phyloP scores from a whole-genome alignment of 2,797 vertebrate species.

The Cossypha heuglini region DNA sequence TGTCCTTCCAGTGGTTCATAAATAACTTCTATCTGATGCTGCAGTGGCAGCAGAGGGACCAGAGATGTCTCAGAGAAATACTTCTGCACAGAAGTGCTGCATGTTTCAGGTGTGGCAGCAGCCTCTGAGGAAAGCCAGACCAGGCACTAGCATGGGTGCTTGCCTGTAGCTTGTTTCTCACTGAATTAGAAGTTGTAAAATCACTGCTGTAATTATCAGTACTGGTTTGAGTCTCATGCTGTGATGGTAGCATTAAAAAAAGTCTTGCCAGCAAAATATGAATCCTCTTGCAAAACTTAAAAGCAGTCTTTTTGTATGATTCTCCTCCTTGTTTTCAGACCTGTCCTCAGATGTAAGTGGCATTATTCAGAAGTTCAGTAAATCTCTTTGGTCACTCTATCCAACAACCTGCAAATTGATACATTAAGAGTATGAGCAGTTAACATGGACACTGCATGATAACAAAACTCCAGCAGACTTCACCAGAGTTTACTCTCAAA shows the following conservation, averaged over 20 bases:
- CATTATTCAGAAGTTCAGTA: background rate
- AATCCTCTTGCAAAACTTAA: background rate
- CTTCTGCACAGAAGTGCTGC: background rate
- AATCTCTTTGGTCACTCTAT: background rate
- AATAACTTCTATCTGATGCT: background rate
- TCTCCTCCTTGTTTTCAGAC: background rate
- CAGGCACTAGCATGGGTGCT: background rate
- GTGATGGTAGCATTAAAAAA: background rate
- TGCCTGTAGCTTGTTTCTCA: background rate
- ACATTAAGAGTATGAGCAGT: background rate
- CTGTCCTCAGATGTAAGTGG: background rate
- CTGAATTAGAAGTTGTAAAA: background rate
- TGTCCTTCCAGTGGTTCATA: rapidly evolving
- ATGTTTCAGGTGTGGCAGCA: background rate
- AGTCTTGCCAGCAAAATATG: background rate
- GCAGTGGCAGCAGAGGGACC: background rate
- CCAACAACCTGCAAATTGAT: background rate
- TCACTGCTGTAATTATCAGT: background rate
- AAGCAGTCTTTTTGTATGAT: background rate
- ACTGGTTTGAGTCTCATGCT: background rate
- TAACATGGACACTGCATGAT: background rate
- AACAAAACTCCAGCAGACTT: background rate
- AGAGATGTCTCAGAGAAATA: background rate
- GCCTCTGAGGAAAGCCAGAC: background rate
- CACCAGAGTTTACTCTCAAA: background rate